Base-by-base conservation (phyloP, 2,113 vertebrate genomes). In the Tichodroma muraria region DNA sequence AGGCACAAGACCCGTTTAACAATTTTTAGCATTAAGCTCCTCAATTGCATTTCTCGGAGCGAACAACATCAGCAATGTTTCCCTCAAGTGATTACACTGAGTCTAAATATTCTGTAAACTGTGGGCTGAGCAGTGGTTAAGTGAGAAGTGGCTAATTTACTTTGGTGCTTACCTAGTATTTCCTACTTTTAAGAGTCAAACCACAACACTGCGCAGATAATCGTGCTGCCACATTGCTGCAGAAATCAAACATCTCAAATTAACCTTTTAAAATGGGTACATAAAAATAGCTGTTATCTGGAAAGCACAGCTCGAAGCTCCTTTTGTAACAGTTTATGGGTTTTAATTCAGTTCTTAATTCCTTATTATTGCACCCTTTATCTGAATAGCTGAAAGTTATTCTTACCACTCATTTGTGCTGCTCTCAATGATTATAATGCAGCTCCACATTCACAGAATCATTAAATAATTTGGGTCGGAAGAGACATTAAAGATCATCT, bases 31-130 rank as follows among this genome's bases (percentile, higher is more conserved):
- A 18, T 71, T 66, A 82, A 83, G 47, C 88, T 89, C 59, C 68
- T 89, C 44, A 35, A 31, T 78, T 80, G 64, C 82, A 33, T 71
- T 91, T 91, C 80, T 70, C 11, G 1, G 50, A 57, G 70, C 3
- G 71, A 73, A 49, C n/a, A 92, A 47, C 76, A 91, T 60, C 73
- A 93, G 60, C 52, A 47, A 44, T 15, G 13, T 61, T 94, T 85
- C 66, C 66, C 68, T 83, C 60, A 30, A 90, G 85, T 75, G 79
- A 85, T 88, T 85, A 49, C 76, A 78, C 35, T 4, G 80, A 73
- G 44, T 45, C 64, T 86, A 83, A 96, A 91, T 88, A 93, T 84
- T 93, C 91, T 88, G 76, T 63, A 93, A 95, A 49, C 65, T 83
- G 88, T 78, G 76, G 76, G 79, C 69, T 95, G 85, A 94, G 53